Evolutionary conservation across 2,797 vertebrate species (phyloP).

Genomic region (Lagorchestes hirsutus): DNA sequence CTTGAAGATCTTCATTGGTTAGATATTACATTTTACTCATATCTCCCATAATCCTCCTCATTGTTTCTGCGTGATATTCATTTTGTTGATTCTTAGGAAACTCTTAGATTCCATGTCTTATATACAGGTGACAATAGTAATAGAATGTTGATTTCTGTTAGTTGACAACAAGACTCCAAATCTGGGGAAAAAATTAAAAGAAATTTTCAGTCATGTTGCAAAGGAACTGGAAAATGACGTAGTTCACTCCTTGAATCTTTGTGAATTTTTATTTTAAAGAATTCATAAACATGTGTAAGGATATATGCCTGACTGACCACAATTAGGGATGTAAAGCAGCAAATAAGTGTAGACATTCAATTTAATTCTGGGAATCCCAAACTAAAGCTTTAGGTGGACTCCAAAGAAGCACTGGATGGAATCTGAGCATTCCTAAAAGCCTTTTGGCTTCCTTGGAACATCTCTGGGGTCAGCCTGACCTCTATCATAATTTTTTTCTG

Average conservation of each 20-base stretch:
- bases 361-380: not conserved
- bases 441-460: not conserved
- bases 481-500: not conserved
- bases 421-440: not conserved
- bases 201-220: not conserved
- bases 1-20: not conserved
- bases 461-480: not conserved
- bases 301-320: not conserved
- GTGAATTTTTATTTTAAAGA: not conserved
- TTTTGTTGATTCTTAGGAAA: not conserved
- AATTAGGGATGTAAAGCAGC: not conserved
- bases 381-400: not conserved
- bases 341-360: not conserved
- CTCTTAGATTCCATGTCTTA: not conserved
- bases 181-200: not conserved
- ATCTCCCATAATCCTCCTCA: not conserved
- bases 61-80: not conserved
- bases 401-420: not conserved
- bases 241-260: not conserved
- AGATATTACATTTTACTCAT: not conserved
- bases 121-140: not conserved
- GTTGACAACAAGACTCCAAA: not conserved
- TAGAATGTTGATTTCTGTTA: not conserved
- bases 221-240: not conserved
- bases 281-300: not conserved